Evolutionary conservation across 1,140 invertebrate species (phyloP).

Genomic region (Cotesia typhae): DNA sequence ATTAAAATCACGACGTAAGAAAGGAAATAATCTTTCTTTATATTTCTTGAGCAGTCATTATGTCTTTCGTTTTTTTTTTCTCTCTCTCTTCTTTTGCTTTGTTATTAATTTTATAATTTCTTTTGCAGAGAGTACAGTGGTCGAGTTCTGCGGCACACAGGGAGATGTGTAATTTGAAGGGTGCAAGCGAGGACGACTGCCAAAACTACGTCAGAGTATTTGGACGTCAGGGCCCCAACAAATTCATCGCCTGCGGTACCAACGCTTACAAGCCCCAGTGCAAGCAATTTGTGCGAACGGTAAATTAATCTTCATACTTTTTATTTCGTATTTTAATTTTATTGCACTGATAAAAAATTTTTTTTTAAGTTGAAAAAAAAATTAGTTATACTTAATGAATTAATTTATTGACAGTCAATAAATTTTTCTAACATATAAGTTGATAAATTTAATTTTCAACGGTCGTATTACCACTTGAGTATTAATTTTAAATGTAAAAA

Average conservation of each 20-base stretch:
- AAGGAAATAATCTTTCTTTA: constrained; percentile 7
- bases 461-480: too few species aligned
- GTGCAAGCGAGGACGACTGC: constrained; percentile 87
- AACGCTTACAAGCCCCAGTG: constrained; percentile 96
- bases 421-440: too few species aligned
- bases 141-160: constrained; percentile 81
- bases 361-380: too few species aligned
- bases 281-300: constrained; percentile 75
- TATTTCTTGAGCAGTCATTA: not conserved
- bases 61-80: not conserved
- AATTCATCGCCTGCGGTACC: constrained; percentile 92
- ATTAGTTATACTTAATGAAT: too few species aligned
- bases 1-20: constrained; percentile 14
- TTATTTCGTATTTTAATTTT: not conserved
- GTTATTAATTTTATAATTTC: constrained; percentile 34
- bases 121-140: constrained; percentile 83
- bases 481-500: too few species aligned
- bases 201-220: constrained; percentile 96
- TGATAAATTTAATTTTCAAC: too few species aligned
- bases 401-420: too few species aligned
- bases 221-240: constrained; percentile 74
- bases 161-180: constrained; percentile 87
- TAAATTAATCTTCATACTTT: constrained; percentile 52
- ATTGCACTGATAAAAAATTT: not conserved
- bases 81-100: not conserved